phyloP scores from a whole-genome alignment of 2,113 vertebrate genomes.

The Tricholaema leucomelas region DNA sequence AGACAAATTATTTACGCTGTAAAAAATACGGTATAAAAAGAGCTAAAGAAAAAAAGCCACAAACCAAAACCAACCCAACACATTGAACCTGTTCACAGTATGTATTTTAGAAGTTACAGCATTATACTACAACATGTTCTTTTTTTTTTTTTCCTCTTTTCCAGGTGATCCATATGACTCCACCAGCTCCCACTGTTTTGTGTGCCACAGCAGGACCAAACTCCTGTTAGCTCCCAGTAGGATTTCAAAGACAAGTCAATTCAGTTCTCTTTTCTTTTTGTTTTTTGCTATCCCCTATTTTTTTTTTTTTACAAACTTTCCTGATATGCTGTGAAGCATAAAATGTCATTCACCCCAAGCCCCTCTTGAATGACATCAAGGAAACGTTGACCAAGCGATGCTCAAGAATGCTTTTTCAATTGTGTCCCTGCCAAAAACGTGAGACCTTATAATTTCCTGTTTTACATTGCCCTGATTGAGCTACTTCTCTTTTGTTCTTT shows the following conservation, averaged over 20 bases:
- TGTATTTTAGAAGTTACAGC: slow-evolving; percentile 71
- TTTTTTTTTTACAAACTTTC: not conserved
- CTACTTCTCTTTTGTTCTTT: not conserved
- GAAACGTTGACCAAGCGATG: not conserved
- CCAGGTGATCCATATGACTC: slow-evolving; percentile 21
- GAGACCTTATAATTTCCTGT: not conserved
- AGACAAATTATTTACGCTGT: slow-evolving; percentile 66
- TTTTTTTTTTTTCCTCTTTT: not conserved
- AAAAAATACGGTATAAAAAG: slow-evolving; percentile 73
- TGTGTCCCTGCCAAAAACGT: not conserved
- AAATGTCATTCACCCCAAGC: not conserved
- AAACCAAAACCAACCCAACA: too few relatives aligned
- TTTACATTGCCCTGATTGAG: not conserved
- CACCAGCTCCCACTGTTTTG: not conserved
- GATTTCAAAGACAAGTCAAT: not conserved
- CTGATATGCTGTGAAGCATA: not conserved
- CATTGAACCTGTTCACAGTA: slow-evolving; percentile 77
- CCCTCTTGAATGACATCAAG: not conserved
- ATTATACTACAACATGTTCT: slow-evolving; percentile 48
- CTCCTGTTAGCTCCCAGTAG: not conserved
- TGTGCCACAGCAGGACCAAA: not conserved
- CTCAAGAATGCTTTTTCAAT: not conserved
- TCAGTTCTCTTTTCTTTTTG: not conserved
- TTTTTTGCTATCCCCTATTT: not conserved
- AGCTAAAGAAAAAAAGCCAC: slow-evolving; percentile 57